Conservation (phyloP, 2,113 vertebrate species). For the Arenaria interpres region DNA sequence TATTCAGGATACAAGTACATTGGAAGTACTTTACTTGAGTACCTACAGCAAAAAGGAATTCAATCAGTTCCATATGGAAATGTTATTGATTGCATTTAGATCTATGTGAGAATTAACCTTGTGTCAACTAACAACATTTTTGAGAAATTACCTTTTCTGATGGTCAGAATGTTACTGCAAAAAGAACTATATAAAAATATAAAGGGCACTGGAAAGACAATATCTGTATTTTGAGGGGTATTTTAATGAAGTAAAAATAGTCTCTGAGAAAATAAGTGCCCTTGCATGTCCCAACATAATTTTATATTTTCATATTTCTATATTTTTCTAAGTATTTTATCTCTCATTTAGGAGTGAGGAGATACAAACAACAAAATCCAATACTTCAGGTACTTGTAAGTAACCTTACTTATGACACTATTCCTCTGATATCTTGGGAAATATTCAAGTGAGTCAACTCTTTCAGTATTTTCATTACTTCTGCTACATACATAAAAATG, state of each 20-base stretch:
- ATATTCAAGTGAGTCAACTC: background rate
- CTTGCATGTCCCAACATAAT: no score
- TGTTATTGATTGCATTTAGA: background rate
- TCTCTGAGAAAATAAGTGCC: background rate
- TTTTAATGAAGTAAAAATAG: background rate
- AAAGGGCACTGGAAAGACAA: background rate
- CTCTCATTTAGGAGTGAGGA: background rate
- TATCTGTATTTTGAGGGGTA: background rate
- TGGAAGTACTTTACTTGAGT: background rate
- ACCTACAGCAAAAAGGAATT: background rate
- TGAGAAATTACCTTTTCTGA: background rate
- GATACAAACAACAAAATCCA: background rate
- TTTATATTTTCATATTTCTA: background rate
- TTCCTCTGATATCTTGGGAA: background rate
- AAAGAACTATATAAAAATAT: background rate
- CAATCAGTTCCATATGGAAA: background rate
- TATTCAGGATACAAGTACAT: background rate
- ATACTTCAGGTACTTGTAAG: background rate
- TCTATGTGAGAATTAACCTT: background rate
- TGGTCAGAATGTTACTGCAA: background rate
- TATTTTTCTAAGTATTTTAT: background rate
- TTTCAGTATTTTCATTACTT: background rate
- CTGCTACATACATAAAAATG: background rate
- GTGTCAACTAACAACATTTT: background rate
- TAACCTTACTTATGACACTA: background rate